A percentile compares a stretch with the other conserved stretches of the same genome.
Conservation (phyloP, 2,888 invertebrate genomes). For the Vandiemenella viatica region DNA sequence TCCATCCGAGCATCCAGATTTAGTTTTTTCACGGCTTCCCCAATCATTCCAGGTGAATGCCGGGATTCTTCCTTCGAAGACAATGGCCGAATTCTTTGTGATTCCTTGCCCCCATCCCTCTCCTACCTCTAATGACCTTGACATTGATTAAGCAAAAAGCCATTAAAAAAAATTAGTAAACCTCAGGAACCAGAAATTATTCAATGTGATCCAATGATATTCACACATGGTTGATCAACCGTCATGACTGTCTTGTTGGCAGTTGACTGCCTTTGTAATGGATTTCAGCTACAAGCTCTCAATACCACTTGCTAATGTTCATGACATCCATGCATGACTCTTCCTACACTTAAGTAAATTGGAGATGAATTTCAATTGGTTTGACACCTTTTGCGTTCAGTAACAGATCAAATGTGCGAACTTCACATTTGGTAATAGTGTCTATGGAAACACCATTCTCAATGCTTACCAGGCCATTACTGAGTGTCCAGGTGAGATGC, state of each 20-base stretch:
- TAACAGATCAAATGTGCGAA: not conserved
- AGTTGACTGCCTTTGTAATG: not conserved
- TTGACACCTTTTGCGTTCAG: not conserved
- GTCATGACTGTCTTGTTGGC: not conserved
- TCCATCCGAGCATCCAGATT: no score
- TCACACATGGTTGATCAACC: not conserved
- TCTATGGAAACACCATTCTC: not conserved
- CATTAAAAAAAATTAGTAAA: no score
- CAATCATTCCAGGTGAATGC: no score
- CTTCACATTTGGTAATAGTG: not conserved
- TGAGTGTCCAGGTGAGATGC: not conserved
- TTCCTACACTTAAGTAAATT: not conserved
- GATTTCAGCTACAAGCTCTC: not conserved
- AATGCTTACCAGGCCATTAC: not conserved
- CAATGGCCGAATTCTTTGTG: no score
- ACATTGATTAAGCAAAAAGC: no score
- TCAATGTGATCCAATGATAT: not conserved
- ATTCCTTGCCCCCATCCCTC: no score
- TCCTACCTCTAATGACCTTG: no score
- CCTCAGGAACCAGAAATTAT: not conserved
- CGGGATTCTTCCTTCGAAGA: no score
- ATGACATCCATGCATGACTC: not conserved
- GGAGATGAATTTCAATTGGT: not conserved
- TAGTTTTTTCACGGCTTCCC: no score
- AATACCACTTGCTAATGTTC: not conserved